Percentiles rank a stretch among this genome's conserved stretches.
Conservation (phyloP, 2,888 invertebrate genomes). For the Carterocephalus palaemon region DNA sequence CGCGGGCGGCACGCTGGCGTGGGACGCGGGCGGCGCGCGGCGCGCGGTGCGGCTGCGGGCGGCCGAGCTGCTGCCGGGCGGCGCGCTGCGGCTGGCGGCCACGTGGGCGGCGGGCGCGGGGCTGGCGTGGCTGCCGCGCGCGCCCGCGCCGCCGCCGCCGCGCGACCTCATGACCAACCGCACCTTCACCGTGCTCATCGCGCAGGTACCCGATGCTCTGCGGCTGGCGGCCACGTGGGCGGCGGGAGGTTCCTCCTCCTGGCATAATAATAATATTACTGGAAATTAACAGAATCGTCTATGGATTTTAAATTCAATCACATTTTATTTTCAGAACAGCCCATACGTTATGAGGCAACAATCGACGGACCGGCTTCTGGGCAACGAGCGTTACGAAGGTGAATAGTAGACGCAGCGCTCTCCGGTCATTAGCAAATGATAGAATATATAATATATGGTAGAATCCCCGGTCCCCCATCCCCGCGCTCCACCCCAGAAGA, state of each 20-base stretch:
- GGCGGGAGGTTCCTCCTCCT: slow-evolving; percentile 19
- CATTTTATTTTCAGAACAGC: slow-evolving; percentile 78
- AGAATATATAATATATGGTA: no score
- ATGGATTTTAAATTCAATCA: no score
- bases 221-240: slow-evolving; percentile 11
- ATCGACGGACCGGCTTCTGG: slow-evolving; percentile 80
- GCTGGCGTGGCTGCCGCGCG: slow-evolving; percentile 46
- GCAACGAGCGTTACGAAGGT: slow-evolving; percentile 91
- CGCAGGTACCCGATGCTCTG: slow-evolving; percentile 37
- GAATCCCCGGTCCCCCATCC: no score
- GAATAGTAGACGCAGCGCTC: no score
- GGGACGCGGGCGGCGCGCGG: slow-evolving; percentile 51
- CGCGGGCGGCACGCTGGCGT: slow-evolving; percentile 36
- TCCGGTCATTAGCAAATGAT: no score
- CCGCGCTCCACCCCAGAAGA: no score
- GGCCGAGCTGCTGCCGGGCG: slow-evolving; percentile 58
- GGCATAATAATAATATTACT: background rate
- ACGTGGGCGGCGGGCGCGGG: slow-evolving; percentile 49
- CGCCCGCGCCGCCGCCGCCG: slow-evolving; percentile 42
- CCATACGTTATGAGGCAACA: slow-evolving; percentile 94
- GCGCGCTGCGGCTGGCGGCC: slow-evolving; percentile 46
- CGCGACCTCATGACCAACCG: slow-evolving; percentile 61
- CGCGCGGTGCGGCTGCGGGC: slow-evolving; percentile 46
- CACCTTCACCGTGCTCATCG: slow-evolving; percentile 63
- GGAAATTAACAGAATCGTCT: background rate